Evolutionary conservation across 2,888 invertebrate genomes (phyloP), one percentile per base, ranked within the genome.

Genomic region (Caradrina kadenii): DNA sequence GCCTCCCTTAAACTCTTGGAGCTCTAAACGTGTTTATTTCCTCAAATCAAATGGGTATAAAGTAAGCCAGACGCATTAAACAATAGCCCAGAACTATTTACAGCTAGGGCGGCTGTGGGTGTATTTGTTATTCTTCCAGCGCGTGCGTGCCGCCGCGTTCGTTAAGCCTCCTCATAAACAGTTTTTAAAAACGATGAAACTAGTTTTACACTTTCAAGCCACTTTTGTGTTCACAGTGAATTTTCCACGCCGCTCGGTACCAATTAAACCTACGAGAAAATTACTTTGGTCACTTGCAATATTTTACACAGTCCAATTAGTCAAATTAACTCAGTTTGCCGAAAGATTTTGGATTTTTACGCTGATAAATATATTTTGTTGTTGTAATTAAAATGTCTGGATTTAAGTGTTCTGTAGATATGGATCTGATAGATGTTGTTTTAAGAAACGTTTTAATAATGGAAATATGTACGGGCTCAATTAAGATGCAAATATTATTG

Each of bases 101-200:
- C 79, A 70, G 80, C 75, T 77, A 80, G 86, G 82, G 84, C 73
- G 71, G 64, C 76, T 71, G 75, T 83, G 80, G 82, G 82, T 79
- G 84, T 79, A 81, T 82, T 83, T 82, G 79, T 83, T 88, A 86
- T 86, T 86, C 72, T 79, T 82, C 39, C 39, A 3, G 63, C 71
- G 81, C 85, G 88, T 89, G 90, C 88, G 90, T 91, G 90, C 86
- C 82, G 66, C 73, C 76, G 89, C 88, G 81, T 91, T 85, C 82
- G 85, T 89, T 87, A 80, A 86, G 74, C 81, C 77, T 80, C 54
- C 70, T 75, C 77, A 83, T 82, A 86, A 86, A 86, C 81, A 85
- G 70, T 84, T 87, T 87, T 88, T 84, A 79, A 86, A 89, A 86
- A 84, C 79, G 81, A 86, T 83, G 79, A 71, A 73, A 79, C 85